Evolutionary conservation across 2,113 vertebrate species (phyloP), one percentile per base, ranked within the genome.

Genomic region (Aegypius monachus): DNA sequence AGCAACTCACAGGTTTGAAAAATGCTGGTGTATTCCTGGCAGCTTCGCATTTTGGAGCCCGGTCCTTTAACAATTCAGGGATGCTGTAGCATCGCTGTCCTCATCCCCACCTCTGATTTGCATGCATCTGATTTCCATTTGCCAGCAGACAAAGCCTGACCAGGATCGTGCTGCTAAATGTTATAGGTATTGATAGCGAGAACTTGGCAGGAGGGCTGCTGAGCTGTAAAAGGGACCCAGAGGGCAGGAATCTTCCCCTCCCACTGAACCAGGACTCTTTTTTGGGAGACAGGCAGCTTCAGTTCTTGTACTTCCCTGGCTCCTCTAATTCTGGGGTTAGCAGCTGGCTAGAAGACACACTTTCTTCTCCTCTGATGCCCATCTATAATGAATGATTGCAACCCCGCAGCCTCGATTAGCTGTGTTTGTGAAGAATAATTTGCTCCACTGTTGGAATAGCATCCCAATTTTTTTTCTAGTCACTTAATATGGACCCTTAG

Each of bases 301-400:
- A 42, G 52, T 50, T 58, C 38, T 63, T 78, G 14, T 38, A 36
- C 10, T 67, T 89, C 23, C 43, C 65, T 50, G 34, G 21, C n/a
- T 92, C 13, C 26, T 80, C 80, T 56, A 55, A 83, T 92, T 81
- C 78, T 59, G 31, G 29, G n/a, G 19, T 59, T 88, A 71, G 75
- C 80, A 90, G 63, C 56, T 71, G 88, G 53, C 66, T 86, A 27
- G 84, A 80, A 91, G 73, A 93, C 19, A 53, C n/a, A 47, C 70
- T 81, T 81, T 86, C 62, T 92, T 90, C 55, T 88, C 85, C 63
- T 93, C 58, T 6, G 3, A 52, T 4, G 6, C 70, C 71, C 81
- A 83, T 91, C 71, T 86, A 8, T 91, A 95, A 94, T 88, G 87
- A 92, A 86, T 80, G 85, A 96, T 89, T 85, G 71, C 81, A 93